Percentiles rank a stretch among this genome's conserved stretches.
phyloP scores from a whole-genome alignment of 2,888 invertebrate genomes.

The Pegoplata infirma region DNA sequence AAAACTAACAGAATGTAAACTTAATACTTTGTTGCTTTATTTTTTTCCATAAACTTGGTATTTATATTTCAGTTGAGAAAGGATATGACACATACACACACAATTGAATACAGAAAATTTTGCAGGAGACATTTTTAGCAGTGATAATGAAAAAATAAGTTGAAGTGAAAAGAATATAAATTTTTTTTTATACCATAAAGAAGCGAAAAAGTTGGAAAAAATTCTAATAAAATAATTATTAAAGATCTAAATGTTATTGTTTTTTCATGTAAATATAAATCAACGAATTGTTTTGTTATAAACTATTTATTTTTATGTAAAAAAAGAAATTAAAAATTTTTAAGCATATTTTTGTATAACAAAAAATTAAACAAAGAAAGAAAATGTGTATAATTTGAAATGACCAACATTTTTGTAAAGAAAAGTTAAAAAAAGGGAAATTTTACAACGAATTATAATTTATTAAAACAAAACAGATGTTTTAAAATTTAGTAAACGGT shows the following conservation, averaged over 20 bases:
- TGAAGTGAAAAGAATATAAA: conserved; percentile 14
- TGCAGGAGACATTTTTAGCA: conserved; percentile 37
- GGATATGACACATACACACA: conserved; percentile 49
- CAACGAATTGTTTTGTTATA: not conserved
- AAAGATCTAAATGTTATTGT: not conserved
- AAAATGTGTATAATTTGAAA: conserved; percentile 44
- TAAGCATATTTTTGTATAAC: conserved; percentile 30
- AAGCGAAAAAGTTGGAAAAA: conserved; percentile 2
- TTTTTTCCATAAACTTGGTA: conserved; percentile 27
- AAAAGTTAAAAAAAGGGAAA: conserved; percentile 24
- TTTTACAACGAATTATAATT: conserved; percentile 49
- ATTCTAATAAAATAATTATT: not conserved
- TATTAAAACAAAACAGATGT: conserved; percentile 8
- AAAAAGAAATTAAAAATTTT: conserved; percentile 3
- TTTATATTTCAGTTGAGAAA: conserved; percentile 47
- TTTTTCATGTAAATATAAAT: conserved; percentile 13
- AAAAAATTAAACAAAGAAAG: conserved; percentile 7
- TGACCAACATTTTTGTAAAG: conserved; percentile 5
- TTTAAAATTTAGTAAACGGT: conserved; percentile 10
- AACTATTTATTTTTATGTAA: not conserved
- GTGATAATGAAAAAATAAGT: conserved; percentile 38
- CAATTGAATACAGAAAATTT: conserved; percentile 53
- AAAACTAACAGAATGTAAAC: conserved; percentile 28
- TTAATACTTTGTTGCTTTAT: conserved; percentile 33
- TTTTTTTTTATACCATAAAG: conserved; percentile 11